These are phyloP conservation scores for Catocala fraxini DNA, from an alignment of 2,888 invertebrate species.

Conservation along the genomic window DNA sequence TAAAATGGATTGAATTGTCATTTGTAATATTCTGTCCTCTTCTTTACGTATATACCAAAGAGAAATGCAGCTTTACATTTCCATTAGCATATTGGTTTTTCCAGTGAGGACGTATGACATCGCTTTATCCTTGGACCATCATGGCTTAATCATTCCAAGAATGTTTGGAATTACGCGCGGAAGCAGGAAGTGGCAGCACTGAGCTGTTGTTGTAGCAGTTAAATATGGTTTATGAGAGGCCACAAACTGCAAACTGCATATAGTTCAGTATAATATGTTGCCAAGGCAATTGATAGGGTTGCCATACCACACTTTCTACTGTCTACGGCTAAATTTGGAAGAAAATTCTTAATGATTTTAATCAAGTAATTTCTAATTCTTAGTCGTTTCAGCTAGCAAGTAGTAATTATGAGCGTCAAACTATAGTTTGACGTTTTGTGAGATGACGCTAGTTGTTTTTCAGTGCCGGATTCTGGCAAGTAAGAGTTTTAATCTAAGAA, in stretches of 20 bases:
- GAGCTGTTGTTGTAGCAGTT: constrained; percentile 27
- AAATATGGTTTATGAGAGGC: constrained; percentile 40
- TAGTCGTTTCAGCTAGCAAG: no score
- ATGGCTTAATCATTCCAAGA: constrained; percentile 27
- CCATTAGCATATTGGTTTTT: not conserved
- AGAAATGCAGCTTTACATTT: not conserved
- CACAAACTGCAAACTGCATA: constrained; percentile 20
- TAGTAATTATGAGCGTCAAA: no score
- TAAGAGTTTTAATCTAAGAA: no score
- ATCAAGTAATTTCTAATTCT: no score
- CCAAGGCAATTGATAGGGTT: constrained; percentile 6
- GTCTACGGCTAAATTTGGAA: no score
- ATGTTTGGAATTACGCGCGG: constrained; percentile 31
- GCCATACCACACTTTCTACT: not conserved
- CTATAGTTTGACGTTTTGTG: no score
- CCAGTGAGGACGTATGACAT: not conserved
- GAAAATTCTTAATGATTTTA: no score
- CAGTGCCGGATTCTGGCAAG: no score
- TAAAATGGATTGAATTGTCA: no score
- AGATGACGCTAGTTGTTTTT: no score
- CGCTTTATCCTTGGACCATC: constrained; percentile 9
- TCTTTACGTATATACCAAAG: no score
- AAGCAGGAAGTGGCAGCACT: constrained; percentile 36
- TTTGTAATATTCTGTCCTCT: no score
- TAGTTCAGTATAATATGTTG: constrained; percentile 1